Conservation (phyloP, 1,140 invertebrate species). For the Procambarus virginalis region DNA sequence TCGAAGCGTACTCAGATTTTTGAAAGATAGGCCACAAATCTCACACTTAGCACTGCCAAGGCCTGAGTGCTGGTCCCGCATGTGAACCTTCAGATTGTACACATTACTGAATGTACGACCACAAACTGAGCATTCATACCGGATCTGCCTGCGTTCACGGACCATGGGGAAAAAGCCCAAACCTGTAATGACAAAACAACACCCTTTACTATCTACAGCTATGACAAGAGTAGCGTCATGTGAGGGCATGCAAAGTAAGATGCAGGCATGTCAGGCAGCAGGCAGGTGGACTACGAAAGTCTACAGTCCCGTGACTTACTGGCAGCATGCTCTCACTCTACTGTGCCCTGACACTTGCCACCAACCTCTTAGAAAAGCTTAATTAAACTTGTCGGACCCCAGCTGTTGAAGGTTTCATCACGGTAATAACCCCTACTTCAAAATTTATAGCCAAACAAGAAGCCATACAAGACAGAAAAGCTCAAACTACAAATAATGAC, state of each 20-base stretch:
- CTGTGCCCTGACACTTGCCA: conserved; percentile 52
- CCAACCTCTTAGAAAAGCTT: conserved; percentile 26
- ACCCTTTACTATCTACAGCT: conserved; percentile 66
- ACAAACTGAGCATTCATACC: conserved; percentile 65
- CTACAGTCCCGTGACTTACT: conserved; percentile 62
- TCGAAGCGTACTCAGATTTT: conserved; percentile 69
- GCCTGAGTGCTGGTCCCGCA: conserved; percentile 64
- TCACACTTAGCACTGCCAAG: conserved; percentile 64
- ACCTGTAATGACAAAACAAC: conserved; percentile 66
- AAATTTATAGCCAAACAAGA: conserved; percentile 39
- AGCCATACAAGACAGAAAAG: conserved; percentile 30
- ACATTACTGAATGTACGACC: conserved; percentile 67
- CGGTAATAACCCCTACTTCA: conserved; percentile 27
- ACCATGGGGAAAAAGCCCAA: conserved; percentile 65
- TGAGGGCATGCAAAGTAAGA: conserved; percentile 63
- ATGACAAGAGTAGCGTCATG: conserved; percentile 49
- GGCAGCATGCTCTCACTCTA: conserved; percentile 54
- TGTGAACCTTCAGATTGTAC: conserved; percentile 64
- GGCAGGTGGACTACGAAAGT: conserved; percentile 42
- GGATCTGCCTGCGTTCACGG: conserved; percentile 63
- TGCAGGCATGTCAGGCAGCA: conserved; percentile 64
- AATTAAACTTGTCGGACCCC: conserved; percentile 35
- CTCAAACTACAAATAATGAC: conserved; percentile 31
- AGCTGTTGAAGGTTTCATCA: conserved; percentile 28
- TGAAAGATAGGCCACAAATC: conserved; percentile 68